Percentiles rank a stretch among this genome's conserved stretches.
Evolutionary conservation across 2,113 vertebrate species (phyloP).

Genomic region (Triplophysa tibetana): DNA sequence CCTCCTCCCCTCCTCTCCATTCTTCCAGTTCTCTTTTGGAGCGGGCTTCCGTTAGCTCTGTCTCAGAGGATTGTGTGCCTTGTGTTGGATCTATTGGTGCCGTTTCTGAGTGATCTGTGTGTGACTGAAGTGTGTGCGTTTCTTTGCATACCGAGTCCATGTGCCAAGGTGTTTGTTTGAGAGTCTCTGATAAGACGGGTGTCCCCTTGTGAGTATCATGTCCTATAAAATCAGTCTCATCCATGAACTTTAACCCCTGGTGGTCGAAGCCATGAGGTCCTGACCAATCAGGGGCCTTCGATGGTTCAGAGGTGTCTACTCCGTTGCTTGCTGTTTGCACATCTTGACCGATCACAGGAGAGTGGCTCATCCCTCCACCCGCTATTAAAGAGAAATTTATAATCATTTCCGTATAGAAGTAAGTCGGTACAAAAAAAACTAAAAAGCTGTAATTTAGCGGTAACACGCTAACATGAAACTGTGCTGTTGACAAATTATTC

Average conservation of each 20-base stretch:
- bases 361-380: slow-evolving; percentile 80
- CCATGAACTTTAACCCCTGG: slow-evolving; percentile 53
- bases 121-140: slow-evolving; percentile 51
- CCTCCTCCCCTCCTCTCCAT: slow-evolving; percentile 58
- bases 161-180: slow-evolving; percentile 10
- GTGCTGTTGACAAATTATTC: background rate
- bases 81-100: slow-evolving; percentile 7
- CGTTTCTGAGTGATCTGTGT: slow-evolving; percentile 12
- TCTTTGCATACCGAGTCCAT: slow-evolving; percentile 49
- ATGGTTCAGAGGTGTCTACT: slow-evolving; percentile 53
- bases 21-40: slow-evolving; percentile 31
- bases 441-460: no score
- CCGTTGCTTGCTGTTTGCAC: slow-evolving; percentile 73
- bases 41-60: background rate
- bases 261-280: slow-evolving; percentile 52
- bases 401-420: background rate
- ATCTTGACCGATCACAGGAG: slow-evolving; percentile 72
- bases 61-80: slow-evolving; percentile 19
- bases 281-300: slow-evolving; percentile 54
- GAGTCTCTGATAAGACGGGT: slow-evolving; percentile 47
- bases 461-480: background rate
- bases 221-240: slow-evolving; percentile 51
- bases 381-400: slow-evolving; percentile 54
- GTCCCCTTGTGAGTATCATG: slow-evolving; percentile 43
- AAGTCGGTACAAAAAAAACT: no score